Conservation (phyloP, 53 echinoderm and acorn worm species). For the Apostichopus leukothele region DNA sequence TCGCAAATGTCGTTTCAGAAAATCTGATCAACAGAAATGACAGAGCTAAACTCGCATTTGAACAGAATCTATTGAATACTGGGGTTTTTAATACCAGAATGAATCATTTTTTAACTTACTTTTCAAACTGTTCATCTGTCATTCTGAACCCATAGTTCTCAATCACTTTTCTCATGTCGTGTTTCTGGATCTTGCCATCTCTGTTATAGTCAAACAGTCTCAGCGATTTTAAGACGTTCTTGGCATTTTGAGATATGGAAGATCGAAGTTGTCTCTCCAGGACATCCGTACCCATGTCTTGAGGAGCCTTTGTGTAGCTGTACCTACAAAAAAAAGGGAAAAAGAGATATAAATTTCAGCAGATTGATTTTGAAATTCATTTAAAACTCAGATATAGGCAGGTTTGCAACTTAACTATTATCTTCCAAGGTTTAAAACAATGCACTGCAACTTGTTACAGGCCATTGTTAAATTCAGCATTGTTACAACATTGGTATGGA, state of each 20-base stretch:
- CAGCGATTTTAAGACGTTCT: slow-evolving; percentile 87
- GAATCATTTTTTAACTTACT: slow-evolving; percentile 51
- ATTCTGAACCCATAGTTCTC: slow-evolving; percentile 97
- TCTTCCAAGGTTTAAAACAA: background rate
- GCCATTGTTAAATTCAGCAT: too few species aligned
- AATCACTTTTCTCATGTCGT: slow-evolving; percentile 93
- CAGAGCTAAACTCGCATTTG: too few species aligned
- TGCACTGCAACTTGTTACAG: background rate
- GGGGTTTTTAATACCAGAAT: background rate
- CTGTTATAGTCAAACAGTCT: slow-evolving; percentile 96
- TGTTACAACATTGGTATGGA: too few species aligned
- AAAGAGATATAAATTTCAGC: background rate
- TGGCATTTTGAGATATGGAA: slow-evolving; percentile 69
- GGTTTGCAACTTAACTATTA: background rate
- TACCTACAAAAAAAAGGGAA: slow-evolving; percentile 57
- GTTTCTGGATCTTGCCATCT: slow-evolving; percentile 90
- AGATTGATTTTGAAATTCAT: background rate
- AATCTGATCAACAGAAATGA: too few species aligned
- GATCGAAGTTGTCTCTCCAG: slow-evolving; percentile 86
- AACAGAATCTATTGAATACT: background rate
- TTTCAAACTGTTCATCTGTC: slow-evolving; percentile 94
- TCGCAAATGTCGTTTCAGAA: too few species aligned
- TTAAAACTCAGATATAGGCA: background rate
- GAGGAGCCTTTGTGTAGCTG: slow-evolving; percentile 96
- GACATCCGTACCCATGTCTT: slow-evolving; percentile 91